Percentiles rank a stretch among this genome's conserved stretches.
phyloP scores from a whole-genome alignment of 2,888 invertebrate species.

The Ophion slaviceki region DNA sequence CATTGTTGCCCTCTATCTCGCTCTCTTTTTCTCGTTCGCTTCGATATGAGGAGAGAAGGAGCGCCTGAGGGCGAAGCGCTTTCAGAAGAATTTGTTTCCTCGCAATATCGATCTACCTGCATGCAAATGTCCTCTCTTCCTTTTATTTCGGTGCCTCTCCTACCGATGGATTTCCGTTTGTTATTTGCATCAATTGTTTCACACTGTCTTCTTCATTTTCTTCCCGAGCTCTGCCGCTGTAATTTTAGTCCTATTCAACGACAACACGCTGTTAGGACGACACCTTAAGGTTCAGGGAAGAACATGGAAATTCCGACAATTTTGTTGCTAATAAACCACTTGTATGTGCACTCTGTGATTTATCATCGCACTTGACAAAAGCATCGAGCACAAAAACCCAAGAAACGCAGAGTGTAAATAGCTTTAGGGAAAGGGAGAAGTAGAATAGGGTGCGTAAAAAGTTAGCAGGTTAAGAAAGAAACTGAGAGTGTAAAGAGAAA shows the following conservation, averaged over 20 bases:
- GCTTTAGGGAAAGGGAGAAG: constrained; percentile 28
- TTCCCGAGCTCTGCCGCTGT: background rate
- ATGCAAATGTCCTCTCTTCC: constrained; percentile 62
- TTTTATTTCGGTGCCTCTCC: background rate
- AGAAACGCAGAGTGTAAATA: background rate
- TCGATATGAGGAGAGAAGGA: background rate
- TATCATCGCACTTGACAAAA: background rate
- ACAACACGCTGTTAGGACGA: background rate
- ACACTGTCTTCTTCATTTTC: constrained; percentile 50
- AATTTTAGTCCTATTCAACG: constrained; percentile 12
- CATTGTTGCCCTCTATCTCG: constrained; percentile 62
- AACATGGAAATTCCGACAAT: constrained; percentile 66
- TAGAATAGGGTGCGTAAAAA: constrained; percentile 35
- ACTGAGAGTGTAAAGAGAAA: background rate
- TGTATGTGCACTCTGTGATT: background rate
- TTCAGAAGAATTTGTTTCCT: constrained; percentile 68
- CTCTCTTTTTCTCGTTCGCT: background rate
- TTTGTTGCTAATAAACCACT: constrained; percentile 12
- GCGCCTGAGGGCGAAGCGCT: constrained; percentile 57
- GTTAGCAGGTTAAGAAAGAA: constrained; percentile 20
- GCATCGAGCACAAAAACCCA: background rate
- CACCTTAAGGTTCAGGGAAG: constrained; percentile 42
- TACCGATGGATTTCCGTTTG: constrained; percentile 44
- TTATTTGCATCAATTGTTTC: constrained; percentile 60
- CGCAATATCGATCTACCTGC: constrained; percentile 68